phyloP scores from a whole-genome alignment of 1,140 invertebrate genomes.

The Venturia canescens region DNA sequence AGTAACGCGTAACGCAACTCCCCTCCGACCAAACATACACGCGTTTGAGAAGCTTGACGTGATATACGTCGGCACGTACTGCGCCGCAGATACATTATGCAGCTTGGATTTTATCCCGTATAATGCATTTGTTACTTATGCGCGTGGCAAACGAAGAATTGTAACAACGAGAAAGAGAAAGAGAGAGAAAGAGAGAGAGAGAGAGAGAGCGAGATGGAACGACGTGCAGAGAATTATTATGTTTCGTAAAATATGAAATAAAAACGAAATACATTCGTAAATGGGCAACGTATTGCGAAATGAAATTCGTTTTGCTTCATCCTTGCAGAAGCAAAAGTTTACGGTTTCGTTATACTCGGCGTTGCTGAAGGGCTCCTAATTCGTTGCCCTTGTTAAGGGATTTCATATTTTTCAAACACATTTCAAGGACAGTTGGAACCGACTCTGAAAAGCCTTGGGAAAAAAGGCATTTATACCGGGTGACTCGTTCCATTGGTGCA shows the following conservation, averaged over 20 bases:
- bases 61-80: constrained; percentile 51
- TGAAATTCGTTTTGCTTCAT: too few relatives aligned
- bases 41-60: constrained; percentile 5
- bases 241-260: neutral
- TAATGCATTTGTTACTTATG: constrained; percentile 69
- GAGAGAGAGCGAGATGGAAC: constrained; percentile 12
- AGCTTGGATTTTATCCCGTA: constrained; percentile 66
- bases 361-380: too few relatives aligned
- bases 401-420: too few relatives aligned
- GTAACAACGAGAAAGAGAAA: constrained; percentile 36
- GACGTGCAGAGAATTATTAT: neutral
- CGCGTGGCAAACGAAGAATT: constrained; percentile 52
- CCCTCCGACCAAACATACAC: neutral
- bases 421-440: too few relatives aligned
- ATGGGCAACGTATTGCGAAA: neutral
- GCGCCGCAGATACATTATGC: constrained; percentile 66
- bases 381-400: too few relatives aligned
- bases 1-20: neutral
- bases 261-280: neutral
- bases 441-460: too few relatives aligned
- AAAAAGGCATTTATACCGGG: too few relatives aligned
- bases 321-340: too few relatives aligned
- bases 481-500: too few relatives aligned
- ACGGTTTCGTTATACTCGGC: too few relatives aligned
- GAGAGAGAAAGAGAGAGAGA: neutral